A percentile compares a stretch with the other conserved stretches of the same genome.
Evolutionary conservation across 2,797 vertebrate genomes (phyloP).

Genomic region (Cyclura pinguis): DNA sequence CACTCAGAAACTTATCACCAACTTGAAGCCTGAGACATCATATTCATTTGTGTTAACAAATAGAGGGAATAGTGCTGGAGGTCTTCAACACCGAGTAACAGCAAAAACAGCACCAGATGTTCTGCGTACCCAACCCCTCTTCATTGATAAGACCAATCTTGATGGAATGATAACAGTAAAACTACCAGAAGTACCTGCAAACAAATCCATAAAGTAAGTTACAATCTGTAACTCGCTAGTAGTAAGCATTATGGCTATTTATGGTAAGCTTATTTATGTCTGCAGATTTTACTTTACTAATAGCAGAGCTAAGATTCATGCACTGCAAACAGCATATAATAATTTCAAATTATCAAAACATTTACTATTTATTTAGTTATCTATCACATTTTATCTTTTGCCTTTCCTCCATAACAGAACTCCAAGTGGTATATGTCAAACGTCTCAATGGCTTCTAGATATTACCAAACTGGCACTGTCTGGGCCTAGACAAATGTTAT

Average conservation of each 20-base stretch:
- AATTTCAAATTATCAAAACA: not conserved
- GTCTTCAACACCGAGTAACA: conserved; percentile 95
- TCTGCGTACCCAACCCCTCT: conserved; percentile 92
- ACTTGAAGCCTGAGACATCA: conserved; percentile 95
- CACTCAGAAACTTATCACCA: conserved; percentile 95
- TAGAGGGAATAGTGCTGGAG: conserved; percentile 97
- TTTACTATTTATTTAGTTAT: not conserved
- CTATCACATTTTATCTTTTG: not conserved
- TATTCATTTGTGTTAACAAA: conserved; percentile 98
- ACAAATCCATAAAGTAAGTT: conserved; percentile 93
- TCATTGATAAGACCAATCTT: conserved; percentile 93
- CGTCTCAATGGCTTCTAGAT: not conserved
- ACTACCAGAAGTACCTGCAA: conserved; percentile 91
- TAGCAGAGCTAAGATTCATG: not conserved
- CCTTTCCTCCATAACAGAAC: not conserved
- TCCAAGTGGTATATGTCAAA: not conserved
- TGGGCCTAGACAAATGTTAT: not conserved
- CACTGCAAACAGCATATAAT: not conserved
- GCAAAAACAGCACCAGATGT: conserved; percentile 96
- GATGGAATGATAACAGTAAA: conserved; percentile 97
- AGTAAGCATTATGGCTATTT: not conserved
- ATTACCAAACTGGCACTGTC: not conserved
- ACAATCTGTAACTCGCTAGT: not conserved
- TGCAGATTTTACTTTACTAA: not conserved
- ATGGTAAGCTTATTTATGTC: not conserved